Conservation (phyloP, 2,113 vertebrate species). For the Balaeniceps rex region DNA sequence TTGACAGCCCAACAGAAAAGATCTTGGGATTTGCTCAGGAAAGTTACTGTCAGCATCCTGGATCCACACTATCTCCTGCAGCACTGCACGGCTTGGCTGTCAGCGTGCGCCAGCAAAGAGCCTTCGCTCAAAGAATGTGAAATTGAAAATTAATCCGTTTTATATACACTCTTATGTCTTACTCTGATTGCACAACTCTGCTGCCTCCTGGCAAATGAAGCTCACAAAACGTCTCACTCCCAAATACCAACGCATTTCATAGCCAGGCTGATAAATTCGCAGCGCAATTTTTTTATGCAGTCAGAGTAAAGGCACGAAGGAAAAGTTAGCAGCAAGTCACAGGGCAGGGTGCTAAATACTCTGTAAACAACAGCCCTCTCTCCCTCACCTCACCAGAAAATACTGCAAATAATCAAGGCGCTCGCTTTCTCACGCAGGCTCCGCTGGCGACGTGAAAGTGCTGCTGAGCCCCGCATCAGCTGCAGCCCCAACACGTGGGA, state of each 20-base stretch:
- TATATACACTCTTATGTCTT: not conserved
- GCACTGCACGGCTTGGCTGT: not conserved
- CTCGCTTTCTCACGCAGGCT: not conserved
- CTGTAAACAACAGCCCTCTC: not conserved
- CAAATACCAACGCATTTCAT: not conserved
- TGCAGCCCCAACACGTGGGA: constrained; percentile 16
- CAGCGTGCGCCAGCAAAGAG: not conserved
- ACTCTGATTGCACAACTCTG: not conserved
- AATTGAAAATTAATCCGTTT: not conserved
- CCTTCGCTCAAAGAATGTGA: not conserved
- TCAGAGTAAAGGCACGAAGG: not conserved
- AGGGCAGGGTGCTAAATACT: not conserved
- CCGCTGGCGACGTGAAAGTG: not conserved
- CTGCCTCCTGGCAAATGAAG: not conserved
- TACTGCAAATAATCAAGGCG: not conserved
- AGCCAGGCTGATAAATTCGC: not conserved
- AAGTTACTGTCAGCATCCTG: constrained; percentile 20
- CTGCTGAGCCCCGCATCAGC: constrained; percentile 12
- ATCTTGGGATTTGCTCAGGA: constrained; percentile 16
- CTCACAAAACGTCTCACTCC: not conserved
- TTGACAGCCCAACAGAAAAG: not conserved
- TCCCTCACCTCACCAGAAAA: not conserved
- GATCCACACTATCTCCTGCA: not conserved
- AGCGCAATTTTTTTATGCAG: not conserved
- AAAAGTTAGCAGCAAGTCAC: not conserved